Evolutionary conservation across 2,113 vertebrate species (phyloP), one percentile per base, ranked within the genome.

Genomic region (Pardalotus punctatus): DNA sequence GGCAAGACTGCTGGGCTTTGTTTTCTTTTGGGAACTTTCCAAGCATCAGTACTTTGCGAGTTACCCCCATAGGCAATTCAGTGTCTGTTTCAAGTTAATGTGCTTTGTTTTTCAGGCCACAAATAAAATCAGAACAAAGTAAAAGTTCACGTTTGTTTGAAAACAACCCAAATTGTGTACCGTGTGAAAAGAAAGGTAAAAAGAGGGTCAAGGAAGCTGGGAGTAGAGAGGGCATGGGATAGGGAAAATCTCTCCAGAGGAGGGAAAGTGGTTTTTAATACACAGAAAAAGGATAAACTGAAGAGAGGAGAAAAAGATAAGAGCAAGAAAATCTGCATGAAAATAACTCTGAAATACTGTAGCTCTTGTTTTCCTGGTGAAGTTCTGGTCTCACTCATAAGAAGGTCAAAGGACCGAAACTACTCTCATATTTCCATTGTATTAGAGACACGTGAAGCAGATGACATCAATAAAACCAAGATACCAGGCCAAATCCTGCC

Each of bases 61-160:
- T 88, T 78, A 80, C 86, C 84, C 92, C 89, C 66, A 89, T 73
- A 87, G 77, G 84, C 86, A 92, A 45, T 74, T 29, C 78, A 72
- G 57, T 67, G 38, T 95, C 90, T 96, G 93, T 94, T 97, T 97
- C 89, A 86, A 96, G 93, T 97, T 97, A 96, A 96, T 86, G 43
- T 12, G 60, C 91, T 94, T 95, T 95, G 84, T 94, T 97, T 97
- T 93, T 96, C 81, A 93, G 67, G 76, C 94, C 90, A 93, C 96
- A 96, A 96, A 92, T 97, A 94, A 77, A 97, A 83, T 80, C 81
- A 96, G 95, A 94, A 94, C 81, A 93, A 96, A 96, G 94, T 38
- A 58, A 95, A 92, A 93, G 96, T 90, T 96, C 93, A 96, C 85
- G 43, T 81, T 86, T 97, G 79, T 95, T 94, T 97, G 65, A 95